Base-by-base conservation (phyloP, 23 tunicate species). In the Styela clava region DNA sequence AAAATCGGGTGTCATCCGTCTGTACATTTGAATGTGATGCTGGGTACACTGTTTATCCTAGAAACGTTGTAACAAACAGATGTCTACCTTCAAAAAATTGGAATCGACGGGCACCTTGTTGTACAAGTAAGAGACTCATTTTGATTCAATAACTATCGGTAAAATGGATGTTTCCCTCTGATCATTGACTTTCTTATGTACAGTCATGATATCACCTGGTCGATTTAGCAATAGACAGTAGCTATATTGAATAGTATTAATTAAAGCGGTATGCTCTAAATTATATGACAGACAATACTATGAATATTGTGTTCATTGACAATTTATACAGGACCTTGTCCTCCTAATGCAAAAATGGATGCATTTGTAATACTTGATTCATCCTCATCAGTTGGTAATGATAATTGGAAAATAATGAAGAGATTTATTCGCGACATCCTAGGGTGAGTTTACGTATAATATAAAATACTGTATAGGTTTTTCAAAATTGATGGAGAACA, bases 311-410 rank as follows among this genome's bases (percentile, higher is more conserved):
- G n/a, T n/a, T n/a, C n/a, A n/a, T n/a, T n/a, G n/a, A n/a, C n/a
- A n/a, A n/a, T n/a, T n/a, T n/a, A n/a, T n/a, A n/a, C n/a, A 87
- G 91, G 83, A 36, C 82, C 69, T 2, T 88, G 93, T 63, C 93
- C 93, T 30, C 93, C 93, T 70, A 74, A 63, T 36, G 93, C 93
- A 7, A 25, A 35, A 29, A 83, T 88, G 78, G 93, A 88, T 35
- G 79, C 84, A 2, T 64, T 83, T 34, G 35, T 88, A 16, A 34
- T 83, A 23, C 56, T 87, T 2, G 90, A 86, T 36, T 73, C 90
- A 16, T 86, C 90, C 2, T 82, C 90, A 19, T 82, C 91, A 1
- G 73, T 88, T 34, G 87, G 86, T 24, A 69, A 21, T 12, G 79
- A 25, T 0, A 88, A 88, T 61, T 88, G 87, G 87, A 61, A 18